Percentiles rank a stretch among this genome's conserved stretches.
Evolutionary conservation across 2,113 vertebrate genomes (phyloP).

Genomic region (Planiliza haematocheilus): DNA sequence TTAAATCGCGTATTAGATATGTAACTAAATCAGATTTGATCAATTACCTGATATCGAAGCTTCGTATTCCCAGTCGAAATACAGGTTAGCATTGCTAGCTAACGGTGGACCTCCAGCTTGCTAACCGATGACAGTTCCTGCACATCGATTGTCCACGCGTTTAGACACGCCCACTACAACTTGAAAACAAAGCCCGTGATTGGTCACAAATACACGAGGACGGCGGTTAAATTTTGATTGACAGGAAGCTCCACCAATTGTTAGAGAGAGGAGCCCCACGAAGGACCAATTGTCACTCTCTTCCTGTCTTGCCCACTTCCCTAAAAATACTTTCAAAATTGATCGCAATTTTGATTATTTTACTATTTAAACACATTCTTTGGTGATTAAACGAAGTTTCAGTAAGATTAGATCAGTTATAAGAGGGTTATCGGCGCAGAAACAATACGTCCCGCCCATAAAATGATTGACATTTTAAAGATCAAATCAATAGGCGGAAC

Average conservation of each 20-base stretch:
- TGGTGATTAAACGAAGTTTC: not conserved
- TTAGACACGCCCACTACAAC: conserved; percentile 76
- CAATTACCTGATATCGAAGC: conserved; percentile 64
- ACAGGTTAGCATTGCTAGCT: conserved; percentile 61
- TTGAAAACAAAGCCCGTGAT: conserved; percentile 84
- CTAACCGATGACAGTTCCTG: conserved; percentile 70
- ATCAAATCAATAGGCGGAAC: conserved; percentile 35
- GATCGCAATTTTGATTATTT: accelerated
- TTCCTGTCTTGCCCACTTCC: conserved; percentile 46
- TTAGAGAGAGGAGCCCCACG: not conserved
- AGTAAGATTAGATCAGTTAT: not conserved
- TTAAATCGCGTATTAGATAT: not conserved
- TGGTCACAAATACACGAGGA: conserved; percentile 62
- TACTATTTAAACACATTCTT: not conserved
- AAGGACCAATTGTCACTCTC: conserved; percentile 68
- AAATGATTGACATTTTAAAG: conserved; percentile 50
- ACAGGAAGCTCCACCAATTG: conserved; percentile 49
- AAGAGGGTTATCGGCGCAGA: not conserved
- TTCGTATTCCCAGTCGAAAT: conserved; percentile 45
- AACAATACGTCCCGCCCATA: conserved; percentile 26
- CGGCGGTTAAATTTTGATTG: conserved; percentile 47
- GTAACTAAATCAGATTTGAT: not conserved
- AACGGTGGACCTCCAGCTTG: conserved; percentile 31
- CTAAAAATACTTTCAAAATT: not conserved
- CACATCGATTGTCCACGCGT: conserved; percentile 61